Evolutionary conservation across 2,797 vertebrate genomes (phyloP), one percentile per base, ranked within the genome.

Genomic region (Parauchenoglanis punctatus): DNA sequence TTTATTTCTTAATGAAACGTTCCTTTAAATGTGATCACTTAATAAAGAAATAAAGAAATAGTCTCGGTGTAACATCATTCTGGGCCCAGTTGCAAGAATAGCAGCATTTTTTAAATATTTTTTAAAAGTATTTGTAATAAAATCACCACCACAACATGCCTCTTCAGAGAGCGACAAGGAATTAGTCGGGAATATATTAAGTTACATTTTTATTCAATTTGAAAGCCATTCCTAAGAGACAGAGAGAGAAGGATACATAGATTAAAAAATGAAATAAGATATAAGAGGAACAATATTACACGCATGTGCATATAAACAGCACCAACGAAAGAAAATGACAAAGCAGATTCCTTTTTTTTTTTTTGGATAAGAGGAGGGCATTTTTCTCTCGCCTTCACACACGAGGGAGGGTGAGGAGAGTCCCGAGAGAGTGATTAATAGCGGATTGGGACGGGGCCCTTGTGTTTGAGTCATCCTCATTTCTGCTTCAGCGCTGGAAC

Each of bases 381-480:
- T 56, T 70, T 77, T 40, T 83, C 56, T 87, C 59, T 87, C 20
- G 10, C 20, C 17, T 77, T 85, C 59, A 72, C 75, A 72, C 68
- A 76, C 75, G 25, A 81, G 54, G 49, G 80, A 86, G n/a, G 17
- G 49, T 56, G 49, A 77, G 7, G 25, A 77, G 75, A 20, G 28
- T 59, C 56, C 77, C 23, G 31, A 59, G 54, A 18, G 85, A 82
- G 75, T 85, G 85, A 89, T 88, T 88, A 83, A 83, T 86, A 85
- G 75, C 67, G 77, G 86, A 90, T 89, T 81, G 85, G 87, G 87
- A 87, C 76, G 70, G 31, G 35, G 84, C 46, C 84, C 61, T 46
- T 35, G 84, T 20, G 85, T 83, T 84, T 84, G 73, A 85, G 8
- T 78, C 54, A 35, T 31, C 1, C 18, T 58, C 54, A 58, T 78